Percentiles rank a stretch among this genome's conserved stretches.
phyloP scores from a whole-genome alignment of 1,140 invertebrate species.

The Eurytemora carolleeae region DNA sequence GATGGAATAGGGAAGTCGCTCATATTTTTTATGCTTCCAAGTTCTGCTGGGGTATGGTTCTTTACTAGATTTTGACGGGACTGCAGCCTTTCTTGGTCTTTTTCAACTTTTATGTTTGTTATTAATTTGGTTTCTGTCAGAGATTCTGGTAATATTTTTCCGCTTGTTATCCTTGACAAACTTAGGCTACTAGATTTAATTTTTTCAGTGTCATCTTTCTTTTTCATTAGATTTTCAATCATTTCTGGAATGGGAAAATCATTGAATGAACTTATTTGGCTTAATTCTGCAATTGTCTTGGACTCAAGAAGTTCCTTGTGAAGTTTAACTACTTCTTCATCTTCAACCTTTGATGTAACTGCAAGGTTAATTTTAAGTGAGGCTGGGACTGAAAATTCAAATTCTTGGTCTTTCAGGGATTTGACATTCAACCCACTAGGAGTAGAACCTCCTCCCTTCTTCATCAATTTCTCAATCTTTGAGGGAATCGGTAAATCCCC shows the following conservation, averaged over 20 bases:
- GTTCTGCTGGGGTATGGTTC: not conserved
- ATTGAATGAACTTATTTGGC: not conserved
- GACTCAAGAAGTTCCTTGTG: not conserved
- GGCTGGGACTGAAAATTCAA: too few species aligned
- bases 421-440: too few species aligned
- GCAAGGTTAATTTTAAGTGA: too few species aligned
- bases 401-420: too few species aligned
- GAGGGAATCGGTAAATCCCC: too few species aligned
- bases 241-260: constrained; percentile 8
- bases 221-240: constrained; percentile 3
- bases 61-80: not conserved
- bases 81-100: not conserved
- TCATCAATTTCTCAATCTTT: too few species aligned
- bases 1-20: not conserved
- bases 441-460: too few species aligned
- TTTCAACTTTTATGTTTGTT: not conserved
- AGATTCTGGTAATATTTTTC: too few species aligned
- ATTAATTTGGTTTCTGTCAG: constrained; percentile 1
- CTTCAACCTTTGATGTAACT: too few species aligned
- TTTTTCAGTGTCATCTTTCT: not conserved
- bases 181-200: too few species aligned
- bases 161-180: not conserved
- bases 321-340: not conserved
- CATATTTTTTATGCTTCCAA: not conserved
- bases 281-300: not conserved